These are phyloP conservation scores for Pseudolaguvia tuberculata DNA, from an alignment of 2,113 vertebrate genomes.

Conservation along the genomic window DNA sequence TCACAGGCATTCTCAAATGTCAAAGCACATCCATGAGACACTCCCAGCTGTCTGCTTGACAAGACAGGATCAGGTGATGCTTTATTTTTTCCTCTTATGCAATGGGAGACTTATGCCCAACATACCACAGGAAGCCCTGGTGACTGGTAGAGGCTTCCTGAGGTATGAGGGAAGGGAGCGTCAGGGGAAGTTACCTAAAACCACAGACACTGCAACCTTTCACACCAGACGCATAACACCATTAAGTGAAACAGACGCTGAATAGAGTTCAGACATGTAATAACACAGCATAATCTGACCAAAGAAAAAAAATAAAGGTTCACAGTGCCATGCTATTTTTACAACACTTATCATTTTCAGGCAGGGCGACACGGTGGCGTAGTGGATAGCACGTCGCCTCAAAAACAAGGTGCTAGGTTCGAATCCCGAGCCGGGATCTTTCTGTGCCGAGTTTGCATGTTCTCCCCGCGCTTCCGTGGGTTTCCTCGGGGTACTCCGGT, in stretches of 20 bases:
- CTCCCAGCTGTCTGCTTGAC: slow-evolving; percentile 46
- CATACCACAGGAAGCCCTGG: not conserved
- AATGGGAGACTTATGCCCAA: slow-evolving; percentile 30
- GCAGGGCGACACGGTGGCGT: no score
- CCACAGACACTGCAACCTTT: slow-evolving; percentile 9
- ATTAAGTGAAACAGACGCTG: slow-evolving; percentile 13
- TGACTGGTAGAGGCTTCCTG: slow-evolving; percentile 33
- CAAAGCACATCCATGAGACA: slow-evolving; percentile 34
- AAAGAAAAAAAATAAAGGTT: not conserved
- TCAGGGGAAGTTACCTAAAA: slow-evolving; percentile 22
- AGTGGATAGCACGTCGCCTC: no score
- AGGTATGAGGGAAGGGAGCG: not conserved
- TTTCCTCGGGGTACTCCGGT: no score
- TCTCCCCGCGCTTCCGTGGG: no score
- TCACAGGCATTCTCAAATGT: slow-evolving; percentile 50
- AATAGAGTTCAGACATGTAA: slow-evolving; percentile 28
- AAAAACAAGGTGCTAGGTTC: no score
- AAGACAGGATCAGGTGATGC: slow-evolving; percentile 48
- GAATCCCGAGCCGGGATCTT: no score
- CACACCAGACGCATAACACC: slow-evolving; percentile 1
- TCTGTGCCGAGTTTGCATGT: no score
- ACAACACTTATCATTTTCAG: no score
- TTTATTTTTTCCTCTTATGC: slow-evolving; percentile 30
- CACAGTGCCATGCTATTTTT: no score
- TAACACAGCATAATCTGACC: slow-evolving; percentile 5